A percentile compares a stretch with the other conserved stretches of the same genome.
Evolutionary conservation across 2,113 vertebrate species (phyloP).

Genomic region (Sphyrna mokarran): DNA sequence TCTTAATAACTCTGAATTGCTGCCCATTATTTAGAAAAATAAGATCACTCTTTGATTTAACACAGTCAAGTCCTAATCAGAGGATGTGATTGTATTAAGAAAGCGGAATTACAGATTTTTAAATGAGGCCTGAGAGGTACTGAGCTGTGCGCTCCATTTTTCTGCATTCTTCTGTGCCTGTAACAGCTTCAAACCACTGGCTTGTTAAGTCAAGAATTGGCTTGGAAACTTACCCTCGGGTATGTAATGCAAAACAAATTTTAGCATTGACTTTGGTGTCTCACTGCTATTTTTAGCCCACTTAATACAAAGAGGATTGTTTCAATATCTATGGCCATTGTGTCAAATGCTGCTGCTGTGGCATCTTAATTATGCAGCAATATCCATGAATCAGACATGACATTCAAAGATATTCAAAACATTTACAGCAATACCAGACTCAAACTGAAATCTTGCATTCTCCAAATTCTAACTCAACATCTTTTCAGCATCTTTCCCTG

Average conservation of each 20-base stretch:
- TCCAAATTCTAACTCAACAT: too few species aligned
- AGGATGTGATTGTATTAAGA: constrained; percentile 30
- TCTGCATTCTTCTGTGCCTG: neutral
- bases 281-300: neutral
- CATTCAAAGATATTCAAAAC: constrained; percentile 3
- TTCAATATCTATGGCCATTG: neutral
- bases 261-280: neutral
- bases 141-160: neutral
- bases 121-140: neutral
- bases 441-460: neutral
- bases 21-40: constrained; percentile 24
- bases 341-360: neutral
- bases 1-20: constrained; percentile 32
- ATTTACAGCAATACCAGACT: neutral
- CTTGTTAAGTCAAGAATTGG: neutral
- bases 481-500: neutral
- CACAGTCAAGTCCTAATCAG: constrained; percentile 9
- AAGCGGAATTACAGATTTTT: neutral
- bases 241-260: neutral
- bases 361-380: neutral
- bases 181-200: neutral
- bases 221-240: neutral
- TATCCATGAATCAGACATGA: neutral
- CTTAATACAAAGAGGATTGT: neutral
- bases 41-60: constrained; percentile 31